Evolutionary conservation across 2,888 invertebrate genomes (phyloP).

Genomic region (Liposcelis brunnea): DNA sequence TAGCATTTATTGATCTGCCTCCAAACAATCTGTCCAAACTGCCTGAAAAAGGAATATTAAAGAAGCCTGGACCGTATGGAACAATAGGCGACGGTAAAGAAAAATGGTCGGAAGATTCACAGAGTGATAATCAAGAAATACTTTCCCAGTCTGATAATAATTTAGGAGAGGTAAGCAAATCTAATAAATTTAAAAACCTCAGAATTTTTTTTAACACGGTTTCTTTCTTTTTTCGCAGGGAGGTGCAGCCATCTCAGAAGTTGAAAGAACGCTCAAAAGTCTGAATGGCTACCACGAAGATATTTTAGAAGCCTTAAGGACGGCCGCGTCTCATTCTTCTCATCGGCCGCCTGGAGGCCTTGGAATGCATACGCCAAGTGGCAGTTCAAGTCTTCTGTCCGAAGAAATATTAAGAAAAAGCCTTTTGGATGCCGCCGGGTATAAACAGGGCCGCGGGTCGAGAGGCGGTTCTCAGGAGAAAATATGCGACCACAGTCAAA

Average conservation of each 20-base stretch:
- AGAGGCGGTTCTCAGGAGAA: slow-evolving; percentile 33
- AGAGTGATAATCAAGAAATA: slow-evolving; percentile 50
- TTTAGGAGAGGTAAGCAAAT: slow-evolving; percentile 10
- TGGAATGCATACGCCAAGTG: slow-evolving; percentile 4
- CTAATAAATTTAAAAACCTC: background rate
- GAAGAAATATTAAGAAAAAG: slow-evolving; percentile 6
- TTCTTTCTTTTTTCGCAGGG: slow-evolving; percentile 18
- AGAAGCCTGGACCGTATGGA: slow-evolving; percentile 66
- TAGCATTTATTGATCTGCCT: slow-evolving; percentile 65
- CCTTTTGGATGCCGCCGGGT: slow-evolving; percentile 5
- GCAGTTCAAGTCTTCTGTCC: slow-evolving; percentile 8
- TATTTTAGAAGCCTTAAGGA: slow-evolving; percentile 74
- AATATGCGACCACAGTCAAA: slow-evolving; percentile 45
- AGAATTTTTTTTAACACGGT: slow-evolving; percentile 1
- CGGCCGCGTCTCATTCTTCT: slow-evolving; percentile 41
- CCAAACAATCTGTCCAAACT: slow-evolving; percentile 57
- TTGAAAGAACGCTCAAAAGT: slow-evolving; percentile 73
- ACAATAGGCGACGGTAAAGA: slow-evolving; percentile 53
- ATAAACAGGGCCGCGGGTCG: slow-evolving; percentile 1
- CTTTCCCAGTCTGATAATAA: slow-evolving; percentile 51
- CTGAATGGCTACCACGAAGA: slow-evolving; percentile 86
- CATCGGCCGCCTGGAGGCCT: slow-evolving; percentile 7
- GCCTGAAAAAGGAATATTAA: slow-evolving; percentile 82
- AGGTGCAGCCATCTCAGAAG: slow-evolving; percentile 46
- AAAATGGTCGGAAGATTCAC: slow-evolving; percentile 44